Evolutionary conservation across 2,797 vertebrate genomes (phyloP), one percentile per base, ranked within the genome.

Genomic region (Lagodon rhomboides): DNA sequence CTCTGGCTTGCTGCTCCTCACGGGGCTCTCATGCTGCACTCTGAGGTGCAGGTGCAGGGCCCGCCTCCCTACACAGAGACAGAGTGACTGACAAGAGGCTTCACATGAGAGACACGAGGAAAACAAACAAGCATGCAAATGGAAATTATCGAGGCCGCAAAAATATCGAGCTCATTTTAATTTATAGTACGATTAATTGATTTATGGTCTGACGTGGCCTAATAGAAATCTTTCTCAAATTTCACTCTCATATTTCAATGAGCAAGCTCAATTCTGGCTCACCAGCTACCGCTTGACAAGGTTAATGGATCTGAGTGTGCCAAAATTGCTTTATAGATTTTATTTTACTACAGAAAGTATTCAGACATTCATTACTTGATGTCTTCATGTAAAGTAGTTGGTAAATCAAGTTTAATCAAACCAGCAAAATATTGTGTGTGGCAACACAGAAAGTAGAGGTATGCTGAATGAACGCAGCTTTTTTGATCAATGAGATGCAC

Each of bases 241-340:
- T 38, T 34, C n/a, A n/a, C 44, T 61, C 16, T 51, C 53, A 41
- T 8, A 66, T 63, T 58, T 59, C 46, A 64, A 22, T 12, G 61
- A 75, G 77, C 64, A 73, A 46, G 23, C 60, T 59, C 47, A 25
- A 3, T 49, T 38, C 72, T 79, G 56, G 67, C 78, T 51, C 41
- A 62, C 71, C 38, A 51, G 10, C n/a, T 34, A 25, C 25, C 3
- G 12, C 43, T 25, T 13, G 27, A 59, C 56, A 73, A 63, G 46
- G 58, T 80, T 54, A 79, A 66, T 58, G 54, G 38, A 79, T 13
- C 20, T 22, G 23, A 63, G 12, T 54, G 22, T n/a, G 70, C 70
- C 66, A 72, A 64, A 64, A 51, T 11, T 17, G 2, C 25, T 60
- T 49, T 5, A 38, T 16, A 3, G 27, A 12, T 68, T 44, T 47